Base-by-base conservation (phyloP, 1,140 invertebrate species). In the Habropoda laboriosa region DNA sequence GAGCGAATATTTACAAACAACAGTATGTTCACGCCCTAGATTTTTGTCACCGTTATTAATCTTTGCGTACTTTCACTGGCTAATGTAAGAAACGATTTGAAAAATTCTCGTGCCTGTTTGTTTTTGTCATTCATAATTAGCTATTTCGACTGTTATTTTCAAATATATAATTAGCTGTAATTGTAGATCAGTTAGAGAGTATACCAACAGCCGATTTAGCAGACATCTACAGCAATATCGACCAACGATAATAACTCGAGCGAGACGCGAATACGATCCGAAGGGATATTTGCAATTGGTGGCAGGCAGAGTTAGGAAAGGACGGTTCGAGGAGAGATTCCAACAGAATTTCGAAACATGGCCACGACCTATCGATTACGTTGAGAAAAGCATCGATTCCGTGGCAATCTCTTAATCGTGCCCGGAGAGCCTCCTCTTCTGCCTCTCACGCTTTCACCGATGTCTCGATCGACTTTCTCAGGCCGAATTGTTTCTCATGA, bases 381-480 rank as follows among this genome's bases (percentile, higher is more conserved):
- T 24, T 12, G 27, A 30, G 57, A 79, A 57, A 38, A 79, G 35
- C 53, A 32, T 57, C 53, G 47, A 55, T 75, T 51, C 60, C 38
- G 51, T 40, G 42, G 70, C 53, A 75, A 85, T 75, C 72, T 72
- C 47, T 79, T 82, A 85, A 79, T 85, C 83, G 68, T 12, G 16
- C 35, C 47, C 13, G 35, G 53, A 38, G 40, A 30, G 27, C 10
- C 2, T 21, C 13, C 32, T 49, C 21, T 49, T 67, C 49, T 47
- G 49, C 58, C 81, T 91, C 87, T 85, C 88, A 89, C 89, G 86
- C 89, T 90, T 90, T 90, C 88, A 89, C 89, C 79, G 79, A 76
- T 72, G 27, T 53, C 79, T 49, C 83, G 68, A 80, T 86, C 83
- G 70, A 68, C 86, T 89, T 88, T 89, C 88, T 86, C 84, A 80